Evolutionary conservation across 2,797 vertebrate genomes (phyloP).

Genomic region (Anabas testudineus): DNA sequence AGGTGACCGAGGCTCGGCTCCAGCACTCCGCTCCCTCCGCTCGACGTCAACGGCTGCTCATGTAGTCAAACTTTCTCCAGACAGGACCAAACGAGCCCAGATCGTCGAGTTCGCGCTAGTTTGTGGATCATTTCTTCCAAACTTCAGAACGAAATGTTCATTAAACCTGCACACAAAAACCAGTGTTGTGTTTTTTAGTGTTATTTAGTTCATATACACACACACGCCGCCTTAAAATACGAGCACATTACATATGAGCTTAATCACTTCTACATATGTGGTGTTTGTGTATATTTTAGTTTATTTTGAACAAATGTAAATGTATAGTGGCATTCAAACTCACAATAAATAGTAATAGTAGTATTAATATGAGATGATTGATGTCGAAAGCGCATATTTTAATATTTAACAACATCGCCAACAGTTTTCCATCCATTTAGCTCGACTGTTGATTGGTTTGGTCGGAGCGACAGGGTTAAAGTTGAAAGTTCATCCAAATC

Average conservation of each 20-base stretch:
- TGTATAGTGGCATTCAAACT: rapidly evolving
- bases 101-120: background rate
- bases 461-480: slow-evolving; percentile 66
- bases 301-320: background rate
- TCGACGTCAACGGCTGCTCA: slow-evolving; percentile 61
- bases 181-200: background rate
- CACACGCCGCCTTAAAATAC: background rate
- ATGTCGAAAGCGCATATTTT: background rate
- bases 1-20: slow-evolving; percentile 73
- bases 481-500: slow-evolving; percentile 65
- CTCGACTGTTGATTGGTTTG: slow-evolving; percentile 62
- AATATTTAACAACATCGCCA: background rate
- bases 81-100: slow-evolving; percentile 60
- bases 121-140: background rate
- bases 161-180: background rate
- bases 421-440: rapidly evolving
- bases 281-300: background rate
- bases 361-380: rapidly evolving
- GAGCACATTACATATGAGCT: rapidly evolving
- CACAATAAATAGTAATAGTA: rapidly evolving
- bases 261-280: background rate
- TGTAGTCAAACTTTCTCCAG: slow-evolving; percentile 70
- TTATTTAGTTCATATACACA: background rate
- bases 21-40: slow-evolving; percentile 15
- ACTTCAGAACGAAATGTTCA: background rate